Evolutionary conservation across 2,888 invertebrate species (phyloP), one percentile per base, ranked within the genome.

Genomic region (Priocnemis perturbator): DNA sequence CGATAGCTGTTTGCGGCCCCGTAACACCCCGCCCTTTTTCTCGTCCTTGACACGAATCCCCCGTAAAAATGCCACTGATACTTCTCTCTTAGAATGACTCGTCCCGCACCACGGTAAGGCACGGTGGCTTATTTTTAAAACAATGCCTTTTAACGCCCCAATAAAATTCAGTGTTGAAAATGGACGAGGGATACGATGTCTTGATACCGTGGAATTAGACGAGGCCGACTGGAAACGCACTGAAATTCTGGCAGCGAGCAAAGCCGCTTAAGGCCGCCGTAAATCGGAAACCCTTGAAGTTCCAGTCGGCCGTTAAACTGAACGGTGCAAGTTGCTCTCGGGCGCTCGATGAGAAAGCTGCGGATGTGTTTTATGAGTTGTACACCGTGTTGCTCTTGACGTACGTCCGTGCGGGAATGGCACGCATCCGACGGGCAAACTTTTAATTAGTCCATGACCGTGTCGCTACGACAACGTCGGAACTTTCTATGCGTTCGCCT

Each of bases 221-320:
- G 17, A 5, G 4, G 19, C 30, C 17, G 30, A 57, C 37, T 57
- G 57, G 37, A 57, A 30, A 23, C 37, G n/a, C 37, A 3, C 15
- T 30, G 57, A 57, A 57, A 57, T 57, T 14, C 57, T 57, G 37
- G 14, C 14, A 37, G 19, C 19, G 19, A 17, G 37, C 37, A 37
- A 37, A 37, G 37, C 37, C 11, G 37, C 37, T 37, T 37, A 37
- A 37, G 37, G 11, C 37, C 11, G 37, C 37, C 21, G n/a, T 45
- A 58, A 58, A 58, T 58, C 58, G 20, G 45, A 45, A 45, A 58
- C 23, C 58, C n/a, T 45, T 45, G 2, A 45, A 58, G 20, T 53
- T 21, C 26, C n/a, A 44, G 48, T 14, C 30, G 48, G 26, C 30
- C 48, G 63, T 63, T 55, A 63, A 63, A 48, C 52, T 14, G 23